A percentile compares a stretch with the other conserved stretches of the same genome.
phyloP scores from a whole-genome alignment of 2,888 invertebrate species.

The Junonia oenone region DNA sequence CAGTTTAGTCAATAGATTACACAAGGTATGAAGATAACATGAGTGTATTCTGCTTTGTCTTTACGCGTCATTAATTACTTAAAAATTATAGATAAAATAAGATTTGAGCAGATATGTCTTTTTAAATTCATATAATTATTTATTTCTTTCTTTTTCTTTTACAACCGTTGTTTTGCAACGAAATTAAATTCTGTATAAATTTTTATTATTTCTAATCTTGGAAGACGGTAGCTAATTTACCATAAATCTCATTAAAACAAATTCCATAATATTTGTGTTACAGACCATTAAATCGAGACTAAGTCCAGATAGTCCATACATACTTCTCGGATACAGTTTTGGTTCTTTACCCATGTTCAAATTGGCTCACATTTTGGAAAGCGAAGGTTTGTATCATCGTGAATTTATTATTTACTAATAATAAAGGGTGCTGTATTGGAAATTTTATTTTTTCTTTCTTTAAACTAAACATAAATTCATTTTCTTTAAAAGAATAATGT shows the following conservation, averaged over 20 bases:
- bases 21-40: constrained; percentile 57
- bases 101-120: not conserved
- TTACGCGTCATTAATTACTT: not conserved
- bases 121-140: no score
- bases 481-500: no score
- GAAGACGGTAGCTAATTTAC: no score
- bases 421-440: no score
- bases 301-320: constrained; percentile 82
- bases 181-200: no score
- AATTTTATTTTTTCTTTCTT: no score
- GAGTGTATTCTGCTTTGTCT: not conserved
- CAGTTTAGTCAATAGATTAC: constrained; percentile 70
- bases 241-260: no score
- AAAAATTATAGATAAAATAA: not conserved
- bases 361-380: constrained; percentile 85
- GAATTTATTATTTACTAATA: not conserved
- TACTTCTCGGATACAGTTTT: constrained; percentile 85
- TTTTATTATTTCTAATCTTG: no score
- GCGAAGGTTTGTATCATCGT: constrained; percentile 58
- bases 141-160: no score
- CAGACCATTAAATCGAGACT: constrained; percentile 81
- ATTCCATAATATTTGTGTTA: constrained; percentile 40
- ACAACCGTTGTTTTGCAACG: no score
- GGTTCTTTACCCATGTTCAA: constrained; percentile 60
- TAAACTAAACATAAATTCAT: no score